Evolutionary conservation across 1,140 invertebrate genomes (phyloP), one percentile per base, ranked within the genome.

Genomic region (Dysdera silvatica): DNA sequence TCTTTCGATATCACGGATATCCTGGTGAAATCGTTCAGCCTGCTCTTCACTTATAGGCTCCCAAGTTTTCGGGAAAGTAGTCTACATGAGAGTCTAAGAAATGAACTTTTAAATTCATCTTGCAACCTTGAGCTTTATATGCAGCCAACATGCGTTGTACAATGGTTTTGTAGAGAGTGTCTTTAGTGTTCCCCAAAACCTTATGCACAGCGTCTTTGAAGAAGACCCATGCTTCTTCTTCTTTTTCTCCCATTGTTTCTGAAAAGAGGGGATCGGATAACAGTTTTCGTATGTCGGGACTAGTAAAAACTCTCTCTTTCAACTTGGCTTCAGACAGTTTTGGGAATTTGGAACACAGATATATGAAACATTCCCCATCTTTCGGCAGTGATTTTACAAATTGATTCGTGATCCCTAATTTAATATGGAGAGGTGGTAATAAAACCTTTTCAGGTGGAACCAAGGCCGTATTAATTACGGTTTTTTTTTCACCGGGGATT

Each of bases 341-440:
- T 32, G 70, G 69, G 64, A 73, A 74, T 53, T 71, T 69, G 35
- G 61, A 43, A 67, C 61, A 67, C 40, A 75, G 58, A 60, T 72
- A 70, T 59, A 60, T 53, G 40, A 74, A 74, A 68, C 71, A 67
- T 37, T 55, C 61, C 18, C 70, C 70, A 58, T 74, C 64, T 67
- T 67, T 69, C 32, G 73, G 49, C 32, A 76, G 49, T 45, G 67
- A 65, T 61, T 73, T 72, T 12, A 73, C 68, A 69, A 74, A 74
- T 54, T 73, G 64, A 62, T 75, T 76, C 49, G 73, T 68, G 57
- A 75, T 40, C 6, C 72, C 70, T 43, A 77, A 69, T 55, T 77
- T 77, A n/a, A 77, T 74, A 62, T 76, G 72, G 29, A 63, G 35
- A 33, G 62, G 61, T 33, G 59, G 47, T 51, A 76, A 54, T 33